Evolutionary conservation across 2,888 invertebrate species (phyloP), one percentile per base, ranked within the genome.

Genomic region (Geophilus truncorum): DNA sequence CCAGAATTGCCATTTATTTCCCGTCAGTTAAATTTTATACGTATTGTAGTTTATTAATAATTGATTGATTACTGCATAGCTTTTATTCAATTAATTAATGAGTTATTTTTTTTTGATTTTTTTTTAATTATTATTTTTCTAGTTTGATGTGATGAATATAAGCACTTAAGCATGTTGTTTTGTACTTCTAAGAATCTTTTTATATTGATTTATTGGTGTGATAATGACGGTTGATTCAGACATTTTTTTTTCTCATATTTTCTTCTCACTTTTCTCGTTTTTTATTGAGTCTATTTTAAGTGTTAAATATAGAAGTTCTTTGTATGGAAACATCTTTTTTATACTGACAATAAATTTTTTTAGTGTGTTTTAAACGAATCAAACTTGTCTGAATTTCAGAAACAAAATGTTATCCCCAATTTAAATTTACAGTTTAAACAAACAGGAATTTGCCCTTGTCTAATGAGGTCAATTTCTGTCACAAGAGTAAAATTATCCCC

Each of bases 261-360:
- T 12, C 4, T n/a, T n/a, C 45, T 45, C n/a, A n/a, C 18, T 45
- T 45, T 12, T n/a, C 18, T 45, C 12, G n/a, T 45, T 45, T 70
- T 70, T 70, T 70, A 70, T 18, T 57, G 57, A 23, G 21, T 57
- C 23, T 21, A n/a, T 51, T 57, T 23, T 57, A 40, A 51, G 51
- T 51, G 51, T 51, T 51, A 51, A 51, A 51, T 6, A 51, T 51
- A 70, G 28, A 1, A 62, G 23, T 15, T 28, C 10, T 70, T 70
- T 70, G 70, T 70, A 70, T 70, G 70, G 70, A 25, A 25, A 25
- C 28, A 62, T 28, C 18, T 18, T 51, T 62, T 70, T 70, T 70
- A 70, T 70, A 70, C 70, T 25, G 70, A 28, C n/a, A 70, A 70
- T 70, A 70, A 70, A 70, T 70, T 70, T 70, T 70, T 70, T 70